These are phyloP conservation scores for Drosophila insularis DNA, from an alignment of 1,140 invertebrate species.

Conservation along the genomic window DNA sequence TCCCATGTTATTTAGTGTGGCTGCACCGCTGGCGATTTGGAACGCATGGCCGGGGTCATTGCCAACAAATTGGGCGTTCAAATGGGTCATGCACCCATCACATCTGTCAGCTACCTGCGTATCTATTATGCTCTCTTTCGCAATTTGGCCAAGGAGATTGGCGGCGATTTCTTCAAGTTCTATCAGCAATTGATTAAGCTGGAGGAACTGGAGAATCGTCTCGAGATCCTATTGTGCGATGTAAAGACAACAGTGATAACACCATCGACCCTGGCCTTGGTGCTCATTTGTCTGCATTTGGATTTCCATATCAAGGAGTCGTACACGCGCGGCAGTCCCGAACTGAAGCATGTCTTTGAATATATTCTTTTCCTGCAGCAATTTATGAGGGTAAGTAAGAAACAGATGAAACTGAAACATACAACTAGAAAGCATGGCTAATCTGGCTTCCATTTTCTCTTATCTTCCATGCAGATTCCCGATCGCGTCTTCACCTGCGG, in stretches of 20 bases:
- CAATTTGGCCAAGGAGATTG: slow-evolving; percentile 83
- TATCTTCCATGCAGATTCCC: slow-evolving; percentile 84
- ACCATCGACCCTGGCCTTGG: slow-evolving; percentile 87
- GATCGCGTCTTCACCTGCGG: slow-evolving; percentile 86
- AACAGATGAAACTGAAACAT: neutral
- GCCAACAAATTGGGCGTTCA: slow-evolving; percentile 87
- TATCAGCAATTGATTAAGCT: slow-evolving; percentile 80
- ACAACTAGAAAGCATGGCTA: neutral
- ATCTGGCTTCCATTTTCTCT: slow-evolving; percentile 2
- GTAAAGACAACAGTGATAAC: slow-evolving; percentile 87
- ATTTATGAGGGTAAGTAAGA: slow-evolving; percentile 66
- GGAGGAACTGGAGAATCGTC: slow-evolving; percentile 85
- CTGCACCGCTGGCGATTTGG: slow-evolving; percentile 89
- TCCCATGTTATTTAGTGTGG: slow-evolving; percentile 85
- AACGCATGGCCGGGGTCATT: slow-evolving; percentile 89
- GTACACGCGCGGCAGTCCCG: slow-evolving; percentile 77
- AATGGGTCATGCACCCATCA: slow-evolving; percentile 84
- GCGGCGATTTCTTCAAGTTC: slow-evolving; percentile 82
- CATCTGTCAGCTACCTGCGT: slow-evolving; percentile 87
- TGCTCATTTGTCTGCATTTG: slow-evolving; percentile 87
- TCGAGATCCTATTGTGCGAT: slow-evolving; percentile 89
- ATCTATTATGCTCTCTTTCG: slow-evolving; percentile 86
- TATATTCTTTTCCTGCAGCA: slow-evolving; percentile 82
- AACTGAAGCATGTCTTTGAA: slow-evolving; percentile 79
- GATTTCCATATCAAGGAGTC: slow-evolving; percentile 83